Percentiles rank a stretch among this genome's conserved stretches.
phyloP scores from a whole-genome alignment of 2,113 vertebrate genomes.

The Xiphophorus hellerii region DNA sequence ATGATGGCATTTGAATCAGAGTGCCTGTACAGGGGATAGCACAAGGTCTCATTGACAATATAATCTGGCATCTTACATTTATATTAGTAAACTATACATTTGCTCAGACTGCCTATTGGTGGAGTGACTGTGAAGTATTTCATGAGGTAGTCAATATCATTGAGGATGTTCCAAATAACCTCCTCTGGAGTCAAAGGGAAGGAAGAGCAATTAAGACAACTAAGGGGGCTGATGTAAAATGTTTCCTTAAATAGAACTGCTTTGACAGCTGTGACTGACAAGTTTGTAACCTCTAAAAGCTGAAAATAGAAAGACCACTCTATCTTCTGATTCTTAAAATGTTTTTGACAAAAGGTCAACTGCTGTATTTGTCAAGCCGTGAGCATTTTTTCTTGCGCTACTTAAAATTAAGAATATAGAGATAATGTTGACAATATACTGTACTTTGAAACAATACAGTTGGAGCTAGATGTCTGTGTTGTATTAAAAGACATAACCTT shows the following conservation, averaged over 20 bases:
- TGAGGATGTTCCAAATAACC: conserved; percentile 36
- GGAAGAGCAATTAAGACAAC: conserved; percentile 22
- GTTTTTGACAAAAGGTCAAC: not conserved
- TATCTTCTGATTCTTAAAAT: not conserved
- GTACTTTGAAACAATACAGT: no score
- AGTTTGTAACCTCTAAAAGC: not conserved
- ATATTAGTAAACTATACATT: no score
- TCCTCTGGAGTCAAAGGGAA: conserved; percentile 8
- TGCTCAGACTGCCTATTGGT: no score
- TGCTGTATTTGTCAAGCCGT: not conserved
- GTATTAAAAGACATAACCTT: no score
- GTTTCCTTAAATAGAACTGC: not conserved
- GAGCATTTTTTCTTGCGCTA: not conserved
- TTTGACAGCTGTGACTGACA: not conserved
- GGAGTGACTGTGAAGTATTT: conserved; percentile 22
- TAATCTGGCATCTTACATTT: not conserved
- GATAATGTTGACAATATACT: no score
- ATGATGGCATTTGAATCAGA: no score
- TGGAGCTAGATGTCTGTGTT: no score
- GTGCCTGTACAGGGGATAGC: not conserved
- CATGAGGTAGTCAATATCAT: conserved; percentile 41
- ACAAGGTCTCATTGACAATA: conserved; percentile 18
- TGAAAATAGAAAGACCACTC: no score
- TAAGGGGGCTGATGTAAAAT: not conserved
- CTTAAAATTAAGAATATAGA: not conserved